Evolutionary conservation across 2,797 vertebrate genomes (phyloP), one percentile per base, ranked within the genome.

Genomic region (Eurystomus glaucurus): DNA sequence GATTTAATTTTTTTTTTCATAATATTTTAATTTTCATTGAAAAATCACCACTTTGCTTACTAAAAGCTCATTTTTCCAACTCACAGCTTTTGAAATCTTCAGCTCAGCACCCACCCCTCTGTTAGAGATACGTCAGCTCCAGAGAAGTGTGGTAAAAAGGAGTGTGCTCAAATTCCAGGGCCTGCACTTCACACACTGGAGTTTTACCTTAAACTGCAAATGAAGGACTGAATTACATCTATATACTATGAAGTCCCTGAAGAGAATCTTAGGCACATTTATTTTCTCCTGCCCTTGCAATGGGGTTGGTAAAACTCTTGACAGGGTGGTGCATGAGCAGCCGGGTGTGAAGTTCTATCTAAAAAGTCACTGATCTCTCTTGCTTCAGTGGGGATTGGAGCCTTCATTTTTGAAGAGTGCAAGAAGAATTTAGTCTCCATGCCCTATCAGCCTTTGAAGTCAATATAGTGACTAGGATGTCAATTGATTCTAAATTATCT

Each of bases 401-500:
- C 14, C 26, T 88, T 85, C 65, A 2, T 69, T 88, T 95, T 68
- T 78, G 46, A 77, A 80, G 33, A 54, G 3, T 39, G 23, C 57
- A 22, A 60, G 37, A 66, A 84, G 21, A 95, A 83, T 85, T 94
- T 74, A 71, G 20, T 46, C 19, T 85, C 11, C 48, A 29, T 93
- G 70, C 37, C 45, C 66, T 64, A 35, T 23, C 41, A 87, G 43
- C 58, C 82, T 79, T 88, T 82, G 41, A 87, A 80, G 50, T 91
- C 41, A 26, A 16, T 78, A 2, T 23, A 94, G 22, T 71, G 75
- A 51, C 72, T 77, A 74, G 14, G 23, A 46, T 92, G 25, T 85
- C 71, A 88, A 85, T 65, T 88, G 45, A 69, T 81, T 93, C 43
- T 79, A 61, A 88, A 91, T 90, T 72, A 68, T 28, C 61, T 41